Evolutionary conservation across 2,113 vertebrate species (phyloP), one percentile per base, ranked within the genome.

Genomic region (Pachypanchax playfairii): DNA sequence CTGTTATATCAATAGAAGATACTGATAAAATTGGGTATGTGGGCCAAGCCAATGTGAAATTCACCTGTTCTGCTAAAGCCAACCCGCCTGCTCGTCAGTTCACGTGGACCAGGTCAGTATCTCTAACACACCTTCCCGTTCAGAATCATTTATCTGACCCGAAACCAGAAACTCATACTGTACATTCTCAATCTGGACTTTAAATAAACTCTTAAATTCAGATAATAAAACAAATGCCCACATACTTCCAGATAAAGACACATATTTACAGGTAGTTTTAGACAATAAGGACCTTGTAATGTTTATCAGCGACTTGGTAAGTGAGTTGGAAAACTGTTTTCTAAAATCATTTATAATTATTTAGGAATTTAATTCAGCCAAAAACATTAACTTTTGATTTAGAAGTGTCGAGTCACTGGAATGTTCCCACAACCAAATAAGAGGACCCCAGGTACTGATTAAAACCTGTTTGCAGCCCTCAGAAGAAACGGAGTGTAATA

Each of bases 11-110:
- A 21, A 89, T 98, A 70, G 88, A 84, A 71, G 94, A 93, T 25
- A 90, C 90, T 72, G 89, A 94, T 84, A 91, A 92, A 51, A 94
- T 93, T 78, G 97, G 96, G 96, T 95, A 94, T 73, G 93, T 95
- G 50, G 96, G 97, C 78, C 94, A 96, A 88, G 89, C 86, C 61
- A 92, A 95, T 15, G 94, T 96, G 72, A 92, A 91, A 83, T 92
- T 99, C 57, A 93, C 89, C 46, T 98, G 96, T 87, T 92, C 91
- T 77, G 95, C 94, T 83, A 94, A 92, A 87, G 94, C 96, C 79
- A 99, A 98, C 89, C 96, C 97, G 51, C 90, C 94, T 31, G 93
- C 94, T 11, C 89, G 87, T 75, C 89, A 90, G 60, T 94, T 94
- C 71, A 87, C 82, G 5, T 99, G 97, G 97, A 92, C 76, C 85